Percentiles rank a stretch among this genome's conserved stretches.
Conservation (phyloP, 2,888 invertebrate genomes). For the Brachylomia viminalis region DNA sequence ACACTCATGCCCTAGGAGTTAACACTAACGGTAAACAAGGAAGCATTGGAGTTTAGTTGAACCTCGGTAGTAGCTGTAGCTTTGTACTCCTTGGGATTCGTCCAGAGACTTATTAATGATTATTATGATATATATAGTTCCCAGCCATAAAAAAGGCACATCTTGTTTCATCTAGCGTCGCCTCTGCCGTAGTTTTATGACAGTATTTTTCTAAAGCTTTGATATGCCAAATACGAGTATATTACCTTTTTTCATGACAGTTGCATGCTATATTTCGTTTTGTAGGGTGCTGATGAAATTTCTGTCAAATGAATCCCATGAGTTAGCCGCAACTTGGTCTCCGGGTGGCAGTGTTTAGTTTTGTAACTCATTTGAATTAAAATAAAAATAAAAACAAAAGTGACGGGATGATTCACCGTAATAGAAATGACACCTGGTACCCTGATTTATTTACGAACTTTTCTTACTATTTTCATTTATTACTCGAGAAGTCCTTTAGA, state of each 20-base stretch:
- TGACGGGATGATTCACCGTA: background rate
- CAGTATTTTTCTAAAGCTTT: background rate
- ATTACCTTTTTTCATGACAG: background rate
- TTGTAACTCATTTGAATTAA: background rate
- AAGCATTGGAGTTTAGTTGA: constrained; percentile 13
- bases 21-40: constrained; percentile 40
- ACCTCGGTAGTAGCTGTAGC: background rate
- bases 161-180: too few relatives aligned
- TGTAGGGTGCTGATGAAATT: background rate
- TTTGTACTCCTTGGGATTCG: background rate
- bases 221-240: background rate
- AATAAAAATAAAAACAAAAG: background rate
- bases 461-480: background rate
- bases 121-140: background rate
- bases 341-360: background rate
- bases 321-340: background rate
- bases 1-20: constrained; percentile 28
- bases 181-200: background rate
- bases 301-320: background rate
- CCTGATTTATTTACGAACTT: background rate
- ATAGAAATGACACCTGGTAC: background rate
- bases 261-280: background rate
- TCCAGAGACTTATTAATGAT: background rate
- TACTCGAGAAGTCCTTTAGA: too few relatives aligned
- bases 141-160: too few relatives aligned